Percentiles rank a stretch among this genome's conserved stretches.
Evolutionary conservation across 1,140 invertebrate species (phyloP).

Genomic region (Heliothis subflexa): DNA sequence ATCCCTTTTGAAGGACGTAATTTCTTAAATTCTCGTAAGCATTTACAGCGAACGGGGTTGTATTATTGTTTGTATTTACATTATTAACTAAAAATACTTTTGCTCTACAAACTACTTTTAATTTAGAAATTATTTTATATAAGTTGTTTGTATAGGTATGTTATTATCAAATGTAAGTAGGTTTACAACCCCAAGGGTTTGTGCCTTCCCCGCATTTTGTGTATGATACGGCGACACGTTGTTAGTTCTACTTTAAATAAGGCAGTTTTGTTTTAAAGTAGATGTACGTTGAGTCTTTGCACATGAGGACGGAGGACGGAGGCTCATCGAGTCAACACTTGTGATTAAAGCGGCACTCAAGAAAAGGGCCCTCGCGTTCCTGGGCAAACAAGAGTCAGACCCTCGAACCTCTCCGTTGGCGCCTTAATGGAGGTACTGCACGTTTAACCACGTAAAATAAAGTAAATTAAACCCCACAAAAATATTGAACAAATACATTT

Average conservation of each 20-base stretch:
- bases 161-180: no score
- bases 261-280: slow-evolving; percentile 40
- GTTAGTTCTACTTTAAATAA: slow-evolving; percentile 4
- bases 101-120: no score
- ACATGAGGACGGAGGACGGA: slow-evolving; percentile 43
- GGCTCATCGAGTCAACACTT: slow-evolving; percentile 71
- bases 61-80: no score
- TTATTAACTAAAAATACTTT: no score
- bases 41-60: no score
- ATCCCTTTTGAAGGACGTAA: no score
- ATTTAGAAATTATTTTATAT: no score
- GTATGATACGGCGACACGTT: not conserved
- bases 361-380: slow-evolving; percentile 80
- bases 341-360: slow-evolving; percentile 84
- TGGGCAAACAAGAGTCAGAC: slow-evolving; percentile 83
- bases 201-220: no score
- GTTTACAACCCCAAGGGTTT: no score
- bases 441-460: slow-evolving; percentile 62
- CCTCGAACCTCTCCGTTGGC: slow-evolving; percentile 68
- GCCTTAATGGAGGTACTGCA: slow-evolving; percentile 66
- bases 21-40: no score
- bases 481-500: not conserved
- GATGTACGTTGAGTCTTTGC: slow-evolving; percentile 44
- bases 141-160: no score
- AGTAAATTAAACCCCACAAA: slow-evolving; percentile 58